Base-by-base conservation (phyloP, 2,888 invertebrate genomes). In the Rugalucina vietnamica region DNA sequence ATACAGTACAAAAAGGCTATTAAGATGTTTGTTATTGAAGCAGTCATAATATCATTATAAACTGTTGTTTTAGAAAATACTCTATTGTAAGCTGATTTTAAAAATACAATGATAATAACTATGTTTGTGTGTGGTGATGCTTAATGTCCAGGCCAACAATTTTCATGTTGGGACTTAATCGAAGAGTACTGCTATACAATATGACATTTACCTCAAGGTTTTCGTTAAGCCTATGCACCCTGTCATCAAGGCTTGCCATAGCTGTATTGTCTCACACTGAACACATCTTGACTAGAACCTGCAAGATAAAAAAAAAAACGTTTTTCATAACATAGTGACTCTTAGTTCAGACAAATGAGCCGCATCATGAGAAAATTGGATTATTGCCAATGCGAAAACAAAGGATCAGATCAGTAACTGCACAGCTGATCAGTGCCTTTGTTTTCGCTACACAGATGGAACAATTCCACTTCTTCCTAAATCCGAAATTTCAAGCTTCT, bases 141-240 rank as follows among this genome's bases (percentile, higher is more conserved):
- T n/a, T n/a, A n/a, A n/a, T n/a, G n/a, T n/a, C n/a, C n/a, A n/a
- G n/a, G n/a, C n/a, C n/a, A n/a, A n/a, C n/a, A n/a, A n/a, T n/a
- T n/a, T n/a, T n/a, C n/a, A n/a, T n/a, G n/a, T 43, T 43, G 43
- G 18, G 43, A 43, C 43, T 43, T 43, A 43, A 12, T 18, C 43
- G 8, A 8, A 43, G 43, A 43, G 43, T 12, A 43, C 54, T 21
- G 21, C 21, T 54, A n/a, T n/a, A n/a, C n/a, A n/a, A n/a, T n/a
- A n/a, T n/a, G 4, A 54, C 21, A 57, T 34, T 71, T 81, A 92
- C 93, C 91, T 91, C 91, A 34, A 93, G 88, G 81, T 93, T 93
- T 50, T 91, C 88, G 72, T 90, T 91, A 1, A 93, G 88, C 65
- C 91, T 87, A 77, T 91, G 89, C 72, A 93, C 89, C 84, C 91